A percentile compares a stretch with the other conserved stretches of the same genome.
phyloP scores from a whole-genome alignment of 2,113 vertebrate species.

The Charadrius vociferus region DNA sequence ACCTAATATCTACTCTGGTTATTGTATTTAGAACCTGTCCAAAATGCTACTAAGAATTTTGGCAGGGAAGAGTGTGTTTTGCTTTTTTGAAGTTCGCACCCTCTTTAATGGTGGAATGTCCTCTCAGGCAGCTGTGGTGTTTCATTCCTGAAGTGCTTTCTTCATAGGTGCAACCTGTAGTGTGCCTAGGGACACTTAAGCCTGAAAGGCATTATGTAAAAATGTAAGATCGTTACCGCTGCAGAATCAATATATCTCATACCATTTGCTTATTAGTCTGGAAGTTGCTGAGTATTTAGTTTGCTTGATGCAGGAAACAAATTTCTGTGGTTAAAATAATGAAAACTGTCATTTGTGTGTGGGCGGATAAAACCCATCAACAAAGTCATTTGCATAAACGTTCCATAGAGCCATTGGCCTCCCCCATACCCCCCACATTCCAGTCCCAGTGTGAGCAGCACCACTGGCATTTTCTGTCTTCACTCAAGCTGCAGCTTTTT shows the following conservation, averaged over 20 bases:
- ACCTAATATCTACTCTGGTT: background rate
- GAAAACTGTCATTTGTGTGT: background rate
- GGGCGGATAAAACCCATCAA: background rate
- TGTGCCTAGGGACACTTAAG: background rate
- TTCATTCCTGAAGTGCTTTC: background rate
- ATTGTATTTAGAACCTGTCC: background rate
- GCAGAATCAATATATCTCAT: background rate
- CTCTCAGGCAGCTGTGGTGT: background rate
- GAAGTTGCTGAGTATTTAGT: background rate
- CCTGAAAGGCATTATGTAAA: conserved; percentile 9
- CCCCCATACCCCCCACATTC: background rate
- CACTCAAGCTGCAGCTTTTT: background rate
- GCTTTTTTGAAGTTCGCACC: background rate
- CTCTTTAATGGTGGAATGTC: background rate
- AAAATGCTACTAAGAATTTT: background rate
- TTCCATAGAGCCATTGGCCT: background rate
- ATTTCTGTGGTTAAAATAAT: background rate
- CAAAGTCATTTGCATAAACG: background rate
- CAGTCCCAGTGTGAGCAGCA: background rate
- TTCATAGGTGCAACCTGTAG: background rate
- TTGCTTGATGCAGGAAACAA: background rate
- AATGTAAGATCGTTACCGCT: background rate
- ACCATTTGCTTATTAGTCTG: background rate
- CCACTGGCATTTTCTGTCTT: background rate
- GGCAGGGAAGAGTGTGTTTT: background rate